A percentile compares a stretch with the other conserved stretches of the same genome.
phyloP scores from a whole-genome alignment of 2,113 vertebrate genomes.

The Sterrhoptilus dennistouni region DNA sequence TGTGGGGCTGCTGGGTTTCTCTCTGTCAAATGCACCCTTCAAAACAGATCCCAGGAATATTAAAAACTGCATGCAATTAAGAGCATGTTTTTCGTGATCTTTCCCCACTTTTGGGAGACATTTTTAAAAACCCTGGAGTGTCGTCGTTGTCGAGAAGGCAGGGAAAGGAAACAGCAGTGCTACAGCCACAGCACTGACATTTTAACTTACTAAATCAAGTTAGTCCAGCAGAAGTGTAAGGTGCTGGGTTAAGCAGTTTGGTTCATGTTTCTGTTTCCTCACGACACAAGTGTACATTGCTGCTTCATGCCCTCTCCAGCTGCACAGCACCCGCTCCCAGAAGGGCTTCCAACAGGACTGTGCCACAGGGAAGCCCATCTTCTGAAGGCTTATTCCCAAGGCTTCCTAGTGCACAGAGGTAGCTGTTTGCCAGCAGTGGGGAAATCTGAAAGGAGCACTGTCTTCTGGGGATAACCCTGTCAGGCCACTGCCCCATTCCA shows the following conservation, averaged over 20 bases:
- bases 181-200: background rate
- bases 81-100: background rate
- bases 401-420: background rate
- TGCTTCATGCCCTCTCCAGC: background rate
- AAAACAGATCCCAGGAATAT: slow-evolving; percentile 63
- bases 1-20: slow-evolving; percentile 66
- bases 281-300: accelerated
- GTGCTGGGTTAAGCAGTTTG: background rate
- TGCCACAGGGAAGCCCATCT: background rate
- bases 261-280: background rate
- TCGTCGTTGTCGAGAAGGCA: background rate
- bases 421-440: background rate
- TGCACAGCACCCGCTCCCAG: background rate
- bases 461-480: background rate
- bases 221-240: slow-evolving; percentile 4
- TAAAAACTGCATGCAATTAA: background rate
- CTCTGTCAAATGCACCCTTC: slow-evolving; percentile 59
- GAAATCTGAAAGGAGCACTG: background rate
- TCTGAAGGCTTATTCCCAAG: background rate
- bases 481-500: background rate
- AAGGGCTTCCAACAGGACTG: background rate
- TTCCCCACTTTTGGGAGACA: background rate
- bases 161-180: background rate
- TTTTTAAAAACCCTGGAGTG: background rate
- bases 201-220: slow-evolving; percentile 49